phyloP scores from a whole-genome alignment of 2,797 vertebrate species.

The Limnodromus scolopaceus region DNA sequence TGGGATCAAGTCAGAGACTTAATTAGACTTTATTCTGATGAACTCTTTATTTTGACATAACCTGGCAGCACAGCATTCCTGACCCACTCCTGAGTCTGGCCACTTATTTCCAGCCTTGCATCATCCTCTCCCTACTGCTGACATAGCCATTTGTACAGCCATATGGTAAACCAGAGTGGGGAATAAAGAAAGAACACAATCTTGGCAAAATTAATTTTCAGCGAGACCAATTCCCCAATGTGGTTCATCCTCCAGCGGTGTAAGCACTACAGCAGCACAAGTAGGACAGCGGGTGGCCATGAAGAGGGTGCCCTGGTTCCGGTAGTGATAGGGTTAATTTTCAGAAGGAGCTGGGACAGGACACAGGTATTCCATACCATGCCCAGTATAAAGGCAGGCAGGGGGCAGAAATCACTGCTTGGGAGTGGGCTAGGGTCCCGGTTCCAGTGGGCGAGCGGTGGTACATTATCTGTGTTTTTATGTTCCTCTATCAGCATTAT shows the following conservation, averaged over 20 bases:
- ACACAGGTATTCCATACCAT: not conserved
- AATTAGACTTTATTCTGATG: not conserved
- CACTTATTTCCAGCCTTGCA: conserved; percentile 27
- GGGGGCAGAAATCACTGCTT: not conserved
- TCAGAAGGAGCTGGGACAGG: not conserved
- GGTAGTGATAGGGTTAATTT: not conserved
- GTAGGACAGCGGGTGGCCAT: not conserved
- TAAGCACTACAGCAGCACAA: not conserved
- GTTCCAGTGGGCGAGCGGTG: not conserved
- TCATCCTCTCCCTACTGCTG: conserved; percentile 59
- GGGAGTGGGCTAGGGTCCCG: not conserved
- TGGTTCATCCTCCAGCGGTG: not conserved
- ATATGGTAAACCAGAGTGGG: conserved; percentile 52
- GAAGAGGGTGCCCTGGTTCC: not conserved
- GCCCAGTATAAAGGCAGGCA: not conserved
- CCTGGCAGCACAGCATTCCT: conserved; percentile 7
- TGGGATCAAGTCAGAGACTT: not conserved
- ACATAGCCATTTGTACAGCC: conserved; percentile 53
- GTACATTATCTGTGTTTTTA: not conserved
- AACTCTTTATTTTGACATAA: conserved; percentile 12
- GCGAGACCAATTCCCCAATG: not conserved
- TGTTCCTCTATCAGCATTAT: not conserved
- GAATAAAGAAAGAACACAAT: conserved; percentile 17
- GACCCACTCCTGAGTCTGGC: conserved; percentile 11
- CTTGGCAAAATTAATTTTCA: conserved; percentile 31